Percentiles rank a stretch among this genome's conserved stretches.
These are phyloP conservation scores for Venustoraphidia nigricollis DNA, from an alignment of 2,888 invertebrate genomes.

Conservation along the genomic window DNA sequence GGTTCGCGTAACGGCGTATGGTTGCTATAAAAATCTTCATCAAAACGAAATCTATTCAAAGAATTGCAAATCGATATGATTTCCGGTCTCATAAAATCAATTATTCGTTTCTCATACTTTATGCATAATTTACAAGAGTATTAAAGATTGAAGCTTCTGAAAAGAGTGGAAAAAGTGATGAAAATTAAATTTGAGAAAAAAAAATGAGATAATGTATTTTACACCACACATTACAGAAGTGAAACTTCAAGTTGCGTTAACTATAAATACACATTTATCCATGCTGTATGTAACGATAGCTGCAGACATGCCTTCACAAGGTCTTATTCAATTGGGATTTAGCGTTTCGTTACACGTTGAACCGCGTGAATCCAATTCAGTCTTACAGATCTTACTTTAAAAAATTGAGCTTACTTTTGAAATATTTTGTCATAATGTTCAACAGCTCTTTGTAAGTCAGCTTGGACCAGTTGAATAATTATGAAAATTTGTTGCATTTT, in stretches of 20 bases:
- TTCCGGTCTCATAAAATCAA: slow-evolving; percentile 53
- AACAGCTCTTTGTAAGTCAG: slow-evolving; percentile 64
- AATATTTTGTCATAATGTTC: slow-evolving; percentile 73
- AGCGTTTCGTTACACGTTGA: too few relatives aligned
- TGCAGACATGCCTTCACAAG: too few relatives aligned
- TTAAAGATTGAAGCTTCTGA: slow-evolving; percentile 51
- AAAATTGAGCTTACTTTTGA: slow-evolving; percentile 49
- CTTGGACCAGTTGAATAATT: slow-evolving; percentile 64
- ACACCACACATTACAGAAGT: too few relatives aligned
- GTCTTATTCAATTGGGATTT: too few relatives aligned
- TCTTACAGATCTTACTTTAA: not conserved
- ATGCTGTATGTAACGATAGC: too few relatives aligned
- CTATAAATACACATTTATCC: too few relatives aligned
- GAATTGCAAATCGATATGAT: slow-evolving; percentile 58
- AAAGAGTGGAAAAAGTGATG: slow-evolving; percentile 18
- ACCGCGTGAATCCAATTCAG: not conserved
- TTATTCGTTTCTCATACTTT: slow-evolving; percentile 55
- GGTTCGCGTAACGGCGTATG: slow-evolving; percentile 41
- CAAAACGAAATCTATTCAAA: slow-evolving; percentile 46
- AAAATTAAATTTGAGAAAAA: not conserved
- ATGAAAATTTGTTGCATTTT: slow-evolving; percentile 65
- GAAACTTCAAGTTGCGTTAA: too few relatives aligned
- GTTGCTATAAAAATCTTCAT: slow-evolving; percentile 29
- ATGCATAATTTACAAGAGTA: slow-evolving; percentile 59
- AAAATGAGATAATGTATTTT: too few relatives aligned